Evolutionary conservation across 2,888 invertebrate genomes (phyloP), one percentile per base, ranked within the genome.

Genomic region (Cenopis cana): DNA sequence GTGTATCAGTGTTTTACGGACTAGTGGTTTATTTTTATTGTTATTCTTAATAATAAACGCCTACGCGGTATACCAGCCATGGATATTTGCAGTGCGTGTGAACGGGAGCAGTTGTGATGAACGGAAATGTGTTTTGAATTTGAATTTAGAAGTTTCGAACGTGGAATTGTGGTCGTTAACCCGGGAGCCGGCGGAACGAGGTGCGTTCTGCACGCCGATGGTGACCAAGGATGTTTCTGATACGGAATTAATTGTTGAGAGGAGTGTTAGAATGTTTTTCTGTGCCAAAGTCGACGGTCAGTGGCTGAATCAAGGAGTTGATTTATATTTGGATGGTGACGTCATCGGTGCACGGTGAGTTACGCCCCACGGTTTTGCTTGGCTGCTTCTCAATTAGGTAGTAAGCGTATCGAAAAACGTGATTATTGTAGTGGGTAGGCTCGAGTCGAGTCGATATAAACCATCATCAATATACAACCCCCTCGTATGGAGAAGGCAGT

Each of bases 251-350:
- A 75, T 79, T 71, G 81, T 89, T 77, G 82, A 82, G 41, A 81
- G 77, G 76, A 81, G 79, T 50, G 78, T 77, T 52, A 88, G 85
- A 76, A 77, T 87, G 79, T 91, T 84, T 79, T 89, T 93, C 78
- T 93, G 93, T 83, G 90, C 85, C 62, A 85, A 82, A 76, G 77
- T 72, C n/a, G 80, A 84, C 75, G 87, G 86, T 73, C 82, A 75
- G 60, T 93, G 92, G 92, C 81, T 83, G 68, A 89, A 90, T 75
- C 89, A 89, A 81, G 90, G 90, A 75, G 84, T 77, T n/a, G 79
- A 78, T 74, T 81, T 91, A 85, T 90, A 84, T 89, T 89, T 92
- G 89, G 89, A 86, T 74, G 79, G 79, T 91, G 92, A 93, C 91
- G 91, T 91, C 91, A 91, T 72, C 80, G 74, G 76, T 69, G 17